These are phyloP conservation scores for Nibea coibor DNA, from an alignment of 2,113 vertebrate species.

Conservation along the genomic window DNA sequence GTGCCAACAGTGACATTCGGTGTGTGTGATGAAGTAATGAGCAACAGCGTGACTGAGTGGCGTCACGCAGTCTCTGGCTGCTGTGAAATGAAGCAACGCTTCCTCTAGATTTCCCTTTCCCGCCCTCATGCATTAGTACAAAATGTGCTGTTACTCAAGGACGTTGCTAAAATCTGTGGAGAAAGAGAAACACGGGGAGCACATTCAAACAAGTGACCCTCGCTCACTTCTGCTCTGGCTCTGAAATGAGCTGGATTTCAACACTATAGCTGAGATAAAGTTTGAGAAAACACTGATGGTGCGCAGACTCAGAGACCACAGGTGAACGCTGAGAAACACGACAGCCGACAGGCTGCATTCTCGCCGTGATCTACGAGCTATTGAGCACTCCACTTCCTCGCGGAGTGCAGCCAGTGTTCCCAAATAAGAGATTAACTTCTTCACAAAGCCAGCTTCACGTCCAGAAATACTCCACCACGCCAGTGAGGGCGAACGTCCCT, in stretches of 20 bases:
- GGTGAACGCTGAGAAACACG: not conserved
- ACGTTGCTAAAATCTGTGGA: not conserved
- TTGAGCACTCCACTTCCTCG: not conserved
- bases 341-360: not conserved
- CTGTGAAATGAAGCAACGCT: constrained; percentile 1
- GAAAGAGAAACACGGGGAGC: not conserved
- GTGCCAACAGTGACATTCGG: constrained; percentile 14
- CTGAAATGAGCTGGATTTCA: not conserved
- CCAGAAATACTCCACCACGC: not conserved
- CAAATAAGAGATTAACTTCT: not conserved
- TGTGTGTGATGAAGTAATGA: constrained; percentile 29
- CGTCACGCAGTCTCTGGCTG: not conserved
- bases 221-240: not conserved
- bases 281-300: not conserved
- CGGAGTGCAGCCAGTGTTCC: not conserved
- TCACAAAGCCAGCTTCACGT: not conserved
- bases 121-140: not conserved
- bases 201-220: not conserved
- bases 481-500: not conserved
- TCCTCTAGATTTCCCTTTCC: constrained; percentile 3
- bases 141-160: not conserved
- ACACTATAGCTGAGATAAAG: not conserved
- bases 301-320: not conserved
- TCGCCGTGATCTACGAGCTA: not conserved
- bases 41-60: not conserved